These are phyloP conservation scores for Pitta sordida DNA, from an alignment of 2,113 vertebrate species.

Conservation along the genomic window DNA sequence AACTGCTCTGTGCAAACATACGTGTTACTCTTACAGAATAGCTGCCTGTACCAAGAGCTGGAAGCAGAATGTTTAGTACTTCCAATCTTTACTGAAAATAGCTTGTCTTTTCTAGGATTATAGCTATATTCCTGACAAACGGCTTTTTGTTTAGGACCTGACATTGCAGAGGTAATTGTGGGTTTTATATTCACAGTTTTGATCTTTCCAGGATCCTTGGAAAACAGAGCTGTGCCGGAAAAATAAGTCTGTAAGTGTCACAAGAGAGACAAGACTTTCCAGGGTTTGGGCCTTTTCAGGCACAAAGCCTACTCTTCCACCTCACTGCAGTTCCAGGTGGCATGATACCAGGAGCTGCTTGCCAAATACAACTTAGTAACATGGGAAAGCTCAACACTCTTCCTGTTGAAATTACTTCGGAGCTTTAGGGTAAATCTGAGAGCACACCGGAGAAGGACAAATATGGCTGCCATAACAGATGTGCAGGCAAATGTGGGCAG, in stretches of 20 bases:
- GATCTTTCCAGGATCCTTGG: constrained; percentile 20
- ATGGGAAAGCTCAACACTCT: constrained; percentile 24
- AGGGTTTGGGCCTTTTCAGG: not conserved
- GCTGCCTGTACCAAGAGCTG: not conserved
- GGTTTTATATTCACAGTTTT: not conserved
- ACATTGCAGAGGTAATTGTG: not conserved
- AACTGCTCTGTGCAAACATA: not conserved
- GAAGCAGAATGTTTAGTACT: not conserved
- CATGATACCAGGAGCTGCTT: constrained; percentile 7
- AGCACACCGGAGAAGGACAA: not conserved
- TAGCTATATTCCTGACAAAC: not conserved
- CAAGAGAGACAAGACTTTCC: not conserved
- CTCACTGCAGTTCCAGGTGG: constrained; percentile 12
- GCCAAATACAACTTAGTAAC: constrained; percentile 2
- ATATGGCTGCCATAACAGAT: not conserved
- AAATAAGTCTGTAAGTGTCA: constrained; percentile 30
- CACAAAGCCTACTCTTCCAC: not conserved
- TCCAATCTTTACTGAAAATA: not conserved
- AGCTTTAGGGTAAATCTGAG: not conserved
- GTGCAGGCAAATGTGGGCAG: not conserved
- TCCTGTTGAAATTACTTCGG: not conserved
- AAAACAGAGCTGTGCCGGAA: constrained; percentile 4
- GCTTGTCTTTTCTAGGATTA: not conserved
- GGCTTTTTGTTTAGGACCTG: not conserved
- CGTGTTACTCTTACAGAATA: not conserved